Evolutionary conservation across 23 tunicate species (phyloP).

Genomic region (Halocynthia roretzi): DNA sequence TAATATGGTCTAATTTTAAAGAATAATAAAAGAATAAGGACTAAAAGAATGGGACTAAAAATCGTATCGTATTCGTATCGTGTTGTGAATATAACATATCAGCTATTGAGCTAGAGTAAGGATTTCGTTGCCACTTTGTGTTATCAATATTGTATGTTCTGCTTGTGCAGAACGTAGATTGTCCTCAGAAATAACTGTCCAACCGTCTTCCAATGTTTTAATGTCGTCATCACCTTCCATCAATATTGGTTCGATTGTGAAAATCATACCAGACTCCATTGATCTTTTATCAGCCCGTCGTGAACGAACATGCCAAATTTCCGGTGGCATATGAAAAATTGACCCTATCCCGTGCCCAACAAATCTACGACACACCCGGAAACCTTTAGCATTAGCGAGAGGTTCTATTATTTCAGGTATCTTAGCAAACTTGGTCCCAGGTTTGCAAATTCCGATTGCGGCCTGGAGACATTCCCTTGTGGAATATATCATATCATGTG

Average conservation of each 20-base stretch:
- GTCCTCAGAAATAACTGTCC: conserved; percentile 76
- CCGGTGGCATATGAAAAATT: conserved; percentile 70
- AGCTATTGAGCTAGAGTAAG: conserved; percentile 8
- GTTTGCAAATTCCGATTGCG: conserved; percentile 51
- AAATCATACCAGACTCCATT: conserved; percentile 72
- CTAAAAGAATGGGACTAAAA: not conserved
- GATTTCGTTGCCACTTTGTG: conserved; percentile 41
- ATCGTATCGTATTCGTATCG: not conserved
- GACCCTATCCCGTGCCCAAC: conserved; percentile 86
- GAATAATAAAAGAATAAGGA: not conserved
- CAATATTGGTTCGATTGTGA: conserved; percentile 86
- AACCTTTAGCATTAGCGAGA: conserved; percentile 23
- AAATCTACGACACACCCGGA: conserved; percentile 45
- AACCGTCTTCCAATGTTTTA: conserved; percentile 41
- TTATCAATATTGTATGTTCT: conserved; percentile 79
- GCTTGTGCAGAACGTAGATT: conserved; percentile 61
- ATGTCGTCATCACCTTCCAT: conserved; percentile 52
- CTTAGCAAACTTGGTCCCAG: conserved; percentile 34
- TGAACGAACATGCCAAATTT: conserved; percentile 38
- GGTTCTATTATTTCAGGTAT: conserved; percentile 48
- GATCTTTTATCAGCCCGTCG: not conserved
- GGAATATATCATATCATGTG: conserved; percentile 17
- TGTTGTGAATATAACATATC: not conserved
- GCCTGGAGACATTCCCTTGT: conserved; percentile 34
- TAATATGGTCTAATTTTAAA: too few relatives aligned